phyloP scores from a whole-genome alignment of 2,113 vertebrate species.

The Riparia riparia region DNA sequence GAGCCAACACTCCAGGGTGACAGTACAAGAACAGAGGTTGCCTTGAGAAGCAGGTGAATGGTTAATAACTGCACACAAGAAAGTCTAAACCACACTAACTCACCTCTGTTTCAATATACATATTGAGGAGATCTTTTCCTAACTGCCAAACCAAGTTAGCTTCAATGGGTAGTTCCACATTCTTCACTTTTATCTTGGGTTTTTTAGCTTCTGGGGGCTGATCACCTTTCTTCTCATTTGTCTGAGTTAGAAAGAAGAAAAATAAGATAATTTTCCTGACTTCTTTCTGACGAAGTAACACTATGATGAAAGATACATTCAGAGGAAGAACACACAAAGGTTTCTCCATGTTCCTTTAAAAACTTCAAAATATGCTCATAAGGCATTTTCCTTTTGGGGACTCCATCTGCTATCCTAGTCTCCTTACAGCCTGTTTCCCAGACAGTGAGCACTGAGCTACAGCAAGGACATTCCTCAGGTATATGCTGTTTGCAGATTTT shows the following conservation, averaged over 20 bases:
- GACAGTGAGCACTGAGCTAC: not conserved
- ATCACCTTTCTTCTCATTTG: slow-evolving; percentile 80
- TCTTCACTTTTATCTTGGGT: slow-evolving; percentile 84
- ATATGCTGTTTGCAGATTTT: not conserved
- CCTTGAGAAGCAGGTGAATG: not conserved
- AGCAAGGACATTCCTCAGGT: not conserved
- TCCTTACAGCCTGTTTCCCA: not conserved
- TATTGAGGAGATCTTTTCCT: slow-evolving; percentile 80
- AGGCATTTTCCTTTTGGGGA: not conserved
- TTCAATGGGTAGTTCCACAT: slow-evolving; percentile 80
- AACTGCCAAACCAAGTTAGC: slow-evolving; percentile 82
- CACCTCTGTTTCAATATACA: slow-evolving; percentile 83
- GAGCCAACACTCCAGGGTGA: not conserved
- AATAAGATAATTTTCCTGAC: slow-evolving; percentile 6
- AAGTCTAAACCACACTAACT: slow-evolving; percentile 21
- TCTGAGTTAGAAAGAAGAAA: slow-evolving; percentile 64
- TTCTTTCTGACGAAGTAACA: not conserved
- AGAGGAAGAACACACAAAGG: not conserved
- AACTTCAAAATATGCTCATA: not conserved
- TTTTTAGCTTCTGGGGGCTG: slow-evolving; percentile 86
- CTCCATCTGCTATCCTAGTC: not conserved
- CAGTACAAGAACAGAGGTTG: not conserved
- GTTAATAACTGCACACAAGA: not conserved
- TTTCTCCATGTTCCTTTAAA: not conserved
- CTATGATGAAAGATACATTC: not conserved